A percentile compares a stretch with the other conserved stretches of the same genome.
Evolutionary conservation across 2,113 vertebrate genomes (phyloP).

Genomic region (Eonycteris spelaea): DNA sequence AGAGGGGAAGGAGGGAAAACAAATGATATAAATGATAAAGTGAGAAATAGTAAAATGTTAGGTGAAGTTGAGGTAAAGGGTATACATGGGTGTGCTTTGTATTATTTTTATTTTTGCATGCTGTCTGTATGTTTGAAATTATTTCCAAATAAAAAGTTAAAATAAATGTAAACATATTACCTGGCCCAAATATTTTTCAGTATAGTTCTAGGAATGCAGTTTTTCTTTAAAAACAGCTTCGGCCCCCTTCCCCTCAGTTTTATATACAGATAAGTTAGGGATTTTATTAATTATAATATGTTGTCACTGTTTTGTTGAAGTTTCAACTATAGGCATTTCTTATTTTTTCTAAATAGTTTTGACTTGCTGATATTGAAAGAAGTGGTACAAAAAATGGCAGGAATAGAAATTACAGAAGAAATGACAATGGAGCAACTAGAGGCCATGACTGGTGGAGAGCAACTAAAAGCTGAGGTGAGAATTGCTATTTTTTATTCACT

Average conservation of each 20-base stretch:
- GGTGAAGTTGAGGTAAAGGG: not conserved
- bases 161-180: not conserved
- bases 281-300: conserved; percentile 25
- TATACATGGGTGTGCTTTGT: not conserved
- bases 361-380: conserved; percentile 99
- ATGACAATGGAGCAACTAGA: conserved; percentile 98
- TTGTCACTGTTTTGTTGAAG: not conserved
- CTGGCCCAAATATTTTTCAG: not conserved
- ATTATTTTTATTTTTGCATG: not conserved
- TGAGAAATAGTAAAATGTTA: not conserved
- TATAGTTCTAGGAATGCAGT: not conserved
- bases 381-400: conserved; percentile 99
- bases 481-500: not conserved
- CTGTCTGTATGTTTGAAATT: not conserved
- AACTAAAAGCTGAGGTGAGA: conserved; percentile 96
- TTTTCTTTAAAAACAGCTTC: not conserved
- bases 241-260: not conserved
- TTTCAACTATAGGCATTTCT: conserved; percentile 33
- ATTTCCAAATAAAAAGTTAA: conserved; percentile 10
- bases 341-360: conserved; percentile 86
- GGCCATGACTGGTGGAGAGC: conserved; percentile 98
- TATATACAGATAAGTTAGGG: not conserved
- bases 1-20: not conserved
- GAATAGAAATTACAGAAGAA: conserved; percentile 99
- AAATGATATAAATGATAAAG: not conserved